A percentile compares a stretch with the other conserved stretches of the same genome.
These are phyloP conservation scores for Brachyrhaphis roseni DNA, from an alignment of 2,797 vertebrate genomes.

Conservation along the genomic window DNA sequence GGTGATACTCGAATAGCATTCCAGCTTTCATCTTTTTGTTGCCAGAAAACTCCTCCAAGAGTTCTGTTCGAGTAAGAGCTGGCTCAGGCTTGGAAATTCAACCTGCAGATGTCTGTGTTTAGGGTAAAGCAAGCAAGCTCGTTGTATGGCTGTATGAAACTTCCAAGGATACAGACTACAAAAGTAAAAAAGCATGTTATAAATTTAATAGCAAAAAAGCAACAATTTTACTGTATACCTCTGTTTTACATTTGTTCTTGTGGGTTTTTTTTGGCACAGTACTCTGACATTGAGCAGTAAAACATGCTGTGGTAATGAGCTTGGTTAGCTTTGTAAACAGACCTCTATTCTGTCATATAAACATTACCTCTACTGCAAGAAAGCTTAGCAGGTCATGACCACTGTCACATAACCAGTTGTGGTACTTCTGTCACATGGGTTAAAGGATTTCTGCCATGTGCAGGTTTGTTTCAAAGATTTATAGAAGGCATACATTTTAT, in stretches of 20 bases:
- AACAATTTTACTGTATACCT: conserved; percentile 12
- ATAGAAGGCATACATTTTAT: neutral
- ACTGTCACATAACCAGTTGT: conserved; percentile 12
- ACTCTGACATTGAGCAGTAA: conserved; percentile 31
- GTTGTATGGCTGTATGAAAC: neutral
- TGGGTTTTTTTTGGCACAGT: conserved; percentile 17
- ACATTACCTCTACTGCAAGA: conserved; percentile 23
- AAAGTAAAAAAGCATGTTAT: conserved; percentile 10
- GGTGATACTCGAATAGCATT: conserved; percentile 35
- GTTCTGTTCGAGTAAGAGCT: conserved; percentile 17
- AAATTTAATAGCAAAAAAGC: conserved; percentile 8
- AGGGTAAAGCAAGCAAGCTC: neutral
- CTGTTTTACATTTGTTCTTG: conserved; percentile 14
- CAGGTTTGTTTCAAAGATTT: neutral
- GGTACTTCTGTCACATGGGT: conserved; percentile 22
- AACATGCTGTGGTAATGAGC: conserved; percentile 26
- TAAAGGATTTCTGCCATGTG: neutral
- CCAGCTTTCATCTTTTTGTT: conserved; percentile 18
- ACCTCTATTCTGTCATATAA: conserved; percentile 26
- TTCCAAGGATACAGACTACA: neutral
- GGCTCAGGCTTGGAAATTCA: conserved; percentile 42
- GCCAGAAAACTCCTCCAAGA: conserved; percentile 43
- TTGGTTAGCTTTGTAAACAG: conserved; percentile 57
- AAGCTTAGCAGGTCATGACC: conserved; percentile 35
- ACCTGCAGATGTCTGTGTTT: conserved; percentile 36